Conservation (phyloP, 2,113 vertebrate genomes). For the Labrus mixtus region DNA sequence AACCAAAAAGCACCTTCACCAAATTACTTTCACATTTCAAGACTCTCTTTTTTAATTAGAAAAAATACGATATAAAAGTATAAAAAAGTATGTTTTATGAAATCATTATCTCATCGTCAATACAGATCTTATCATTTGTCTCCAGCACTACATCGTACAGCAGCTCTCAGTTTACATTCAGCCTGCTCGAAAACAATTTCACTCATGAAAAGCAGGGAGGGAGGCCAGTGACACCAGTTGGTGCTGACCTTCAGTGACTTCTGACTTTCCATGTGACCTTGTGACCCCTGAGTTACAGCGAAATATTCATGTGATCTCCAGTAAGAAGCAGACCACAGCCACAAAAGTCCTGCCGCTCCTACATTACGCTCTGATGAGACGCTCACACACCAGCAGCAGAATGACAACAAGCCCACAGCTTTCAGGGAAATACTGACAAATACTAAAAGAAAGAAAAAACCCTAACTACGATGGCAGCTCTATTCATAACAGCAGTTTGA, state of each 20-base stretch:
- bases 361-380: slow-evolving; percentile 32
- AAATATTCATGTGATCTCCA: slow-evolving; percentile 49
- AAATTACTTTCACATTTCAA: too few relatives aligned
- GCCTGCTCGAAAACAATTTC: not conserved
- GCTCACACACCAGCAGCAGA: slow-evolving; percentile 16
- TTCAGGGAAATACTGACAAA: not conserved
- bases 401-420: slow-evolving; percentile 9
- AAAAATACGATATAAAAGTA: too few relatives aligned
- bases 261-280: slow-evolving; percentile 18
- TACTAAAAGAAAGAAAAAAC: not conserved
- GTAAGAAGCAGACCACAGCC: slow-evolving; percentile 41
- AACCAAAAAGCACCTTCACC: too few relatives aligned
- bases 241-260: slow-evolving; percentile 26
- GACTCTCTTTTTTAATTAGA: too few relatives aligned
- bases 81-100: too few relatives aligned
- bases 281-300: slow-evolving; percentile 13
- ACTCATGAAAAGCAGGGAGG: not conserved
- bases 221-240: slow-evolving; percentile 15
- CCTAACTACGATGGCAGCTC: not conserved
- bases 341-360: slow-evolving; percentile 14
- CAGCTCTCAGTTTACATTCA: not conserved
- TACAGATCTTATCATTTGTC: too few relatives aligned
- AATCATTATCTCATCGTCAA: too few relatives aligned
- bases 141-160: not conserved
- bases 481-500: not conserved